These are phyloP conservation scores for Chironomus tentans DNA, from an alignment of 2,888 invertebrate genomes.

Conservation along the genomic window DNA sequence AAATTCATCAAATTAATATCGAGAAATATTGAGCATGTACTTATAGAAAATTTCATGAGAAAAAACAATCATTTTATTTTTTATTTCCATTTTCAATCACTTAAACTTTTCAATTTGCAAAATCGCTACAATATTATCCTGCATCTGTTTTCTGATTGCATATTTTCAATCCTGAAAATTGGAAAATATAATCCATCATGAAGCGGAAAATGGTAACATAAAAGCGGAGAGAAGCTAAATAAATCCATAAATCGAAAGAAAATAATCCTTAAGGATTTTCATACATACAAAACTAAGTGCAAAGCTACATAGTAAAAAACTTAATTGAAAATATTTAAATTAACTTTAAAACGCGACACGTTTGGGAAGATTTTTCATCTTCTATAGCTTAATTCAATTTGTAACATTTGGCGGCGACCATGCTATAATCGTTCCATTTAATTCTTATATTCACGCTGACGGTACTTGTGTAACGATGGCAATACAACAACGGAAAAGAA, in stretches of 20 bases:
- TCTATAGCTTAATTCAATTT: background rate
- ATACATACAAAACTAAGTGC: background rate
- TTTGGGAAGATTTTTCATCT: background rate
- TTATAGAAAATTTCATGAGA: too few species aligned
- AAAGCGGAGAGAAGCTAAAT: background rate
- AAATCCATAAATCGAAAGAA: background rate
- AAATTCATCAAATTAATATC: too few species aligned
- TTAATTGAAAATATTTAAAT: slow-evolving; percentile 20
- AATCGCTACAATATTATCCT: background rate
- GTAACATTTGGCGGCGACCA: background rate
- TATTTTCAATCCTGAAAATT: background rate
- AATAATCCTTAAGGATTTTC: background rate
- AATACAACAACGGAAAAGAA: background rate
- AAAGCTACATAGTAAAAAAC: background rate
- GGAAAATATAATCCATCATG: background rate
- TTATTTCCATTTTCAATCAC: too few species aligned
- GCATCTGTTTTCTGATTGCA: background rate
- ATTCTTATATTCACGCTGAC: background rate
- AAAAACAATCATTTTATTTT: too few species aligned
- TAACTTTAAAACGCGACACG: background rate
- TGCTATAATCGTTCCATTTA: background rate
- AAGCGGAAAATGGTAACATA: background rate
- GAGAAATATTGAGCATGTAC: too few species aligned
- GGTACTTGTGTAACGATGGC: background rate
- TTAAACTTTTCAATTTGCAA: background rate